These are phyloP conservation scores for Lepus townsendii DNA, from an alignment of 2,797 vertebrate species.

Conservation along the genomic window DNA sequence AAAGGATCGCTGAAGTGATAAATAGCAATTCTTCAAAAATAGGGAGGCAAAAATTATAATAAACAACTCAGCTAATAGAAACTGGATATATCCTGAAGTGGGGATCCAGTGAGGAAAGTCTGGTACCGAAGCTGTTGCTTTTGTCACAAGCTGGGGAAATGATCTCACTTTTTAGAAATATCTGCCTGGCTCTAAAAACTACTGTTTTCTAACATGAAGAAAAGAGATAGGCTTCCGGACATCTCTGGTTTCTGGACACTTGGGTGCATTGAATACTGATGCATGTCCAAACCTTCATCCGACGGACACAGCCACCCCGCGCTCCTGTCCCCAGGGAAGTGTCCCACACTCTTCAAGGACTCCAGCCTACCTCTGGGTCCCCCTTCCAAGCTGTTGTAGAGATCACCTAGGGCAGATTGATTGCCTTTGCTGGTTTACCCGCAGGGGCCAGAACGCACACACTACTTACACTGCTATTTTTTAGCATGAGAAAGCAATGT, in stretches of 20 bases:
- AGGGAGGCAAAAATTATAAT: slow-evolving; percentile 38
- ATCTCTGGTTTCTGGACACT: slow-evolving; percentile 6
- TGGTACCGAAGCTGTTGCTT: background rate
- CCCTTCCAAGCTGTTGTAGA: background rate
- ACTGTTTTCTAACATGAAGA: slow-evolving; percentile 3
- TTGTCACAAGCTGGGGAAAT: slow-evolving; percentile 38
- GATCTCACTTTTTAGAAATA: background rate
- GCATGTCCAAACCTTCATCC: background rate
- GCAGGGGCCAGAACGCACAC: background rate
- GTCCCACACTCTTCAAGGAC: background rate
- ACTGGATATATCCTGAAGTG: background rate
- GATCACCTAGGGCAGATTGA: slow-evolving; percentile 2
- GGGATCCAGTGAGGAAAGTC: background rate
- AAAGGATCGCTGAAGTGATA: slow-evolving; percentile 10
- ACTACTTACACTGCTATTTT: slow-evolving; percentile 20
- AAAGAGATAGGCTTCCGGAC: background rate
- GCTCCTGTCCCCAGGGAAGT: background rate
- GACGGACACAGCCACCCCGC: background rate
- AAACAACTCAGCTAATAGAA: background rate
- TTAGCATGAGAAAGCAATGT: slow-evolving; percentile 60
- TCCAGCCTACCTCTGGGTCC: background rate
- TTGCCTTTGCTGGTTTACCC: slow-evolving; percentile 6
- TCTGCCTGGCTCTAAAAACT: background rate
- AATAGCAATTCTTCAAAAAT: slow-evolving; percentile 26
- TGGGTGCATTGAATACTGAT: background rate